Base-by-base conservation (phyloP, 1,140 invertebrate genomes). In the Drosophila littoralis region DNA sequence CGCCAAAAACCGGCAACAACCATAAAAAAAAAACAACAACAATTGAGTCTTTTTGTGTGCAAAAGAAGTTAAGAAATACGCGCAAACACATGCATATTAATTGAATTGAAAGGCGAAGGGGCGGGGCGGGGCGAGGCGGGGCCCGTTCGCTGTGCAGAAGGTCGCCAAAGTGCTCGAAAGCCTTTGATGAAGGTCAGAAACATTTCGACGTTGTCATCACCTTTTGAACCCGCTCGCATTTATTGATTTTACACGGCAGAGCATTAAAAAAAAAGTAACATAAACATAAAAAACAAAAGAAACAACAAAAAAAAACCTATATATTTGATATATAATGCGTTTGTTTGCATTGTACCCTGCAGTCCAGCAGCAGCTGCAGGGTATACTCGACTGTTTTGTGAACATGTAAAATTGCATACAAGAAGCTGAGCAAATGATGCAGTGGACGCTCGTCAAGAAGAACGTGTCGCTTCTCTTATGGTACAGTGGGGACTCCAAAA, bases 221-320 rank as follows among this genome's bases (percentile, higher is more conserved):
- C 82, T 88, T 71, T 86, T 86, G 83, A 88, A 86, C 82, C 83
- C 83, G 79, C 79, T 86, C 83, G 76, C 76, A 89, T 88, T 86
- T 88, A 86, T 86, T 86, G 82, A 86, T 86, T 86, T 86, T 86
- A 74, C 83, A 77, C 83, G 79, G 79, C 81, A 63, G 76, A 45
- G 45, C 12, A 74, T 61, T 43, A 67, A 69, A 77, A 59, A 54
- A 73, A 66, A 59, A 57, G 66, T 51, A 66, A 60, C 35, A 51
- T 6, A 15, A 36, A 15, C 3, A 68, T n/a, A n/a, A 79, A 43
- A 33, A 50, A 48, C 22, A 28, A 36, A 15, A 67, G 43, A 51
- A 52, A 60, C 42, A 43, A 51, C 42, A 43, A 51, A 33, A 58
- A 52, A 12, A 38, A 40, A 43, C 45, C 22, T 32, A 65, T 42